Conservation (phyloP, 2,797 vertebrate species). For the Sebastes steindachneri region DNA sequence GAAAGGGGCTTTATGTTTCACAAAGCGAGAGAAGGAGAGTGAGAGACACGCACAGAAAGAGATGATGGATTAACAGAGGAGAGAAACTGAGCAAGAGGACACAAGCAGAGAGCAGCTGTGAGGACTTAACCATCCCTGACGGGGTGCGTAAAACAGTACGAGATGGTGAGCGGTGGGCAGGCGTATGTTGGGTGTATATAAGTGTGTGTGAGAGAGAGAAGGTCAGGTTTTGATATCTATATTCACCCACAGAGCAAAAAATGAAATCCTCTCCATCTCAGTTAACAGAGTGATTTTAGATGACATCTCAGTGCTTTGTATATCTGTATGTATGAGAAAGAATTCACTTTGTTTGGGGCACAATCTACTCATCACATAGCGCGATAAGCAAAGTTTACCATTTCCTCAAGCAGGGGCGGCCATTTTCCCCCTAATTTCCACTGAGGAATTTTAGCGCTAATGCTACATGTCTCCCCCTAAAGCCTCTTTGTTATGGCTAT, state of each 20-base stretch:
- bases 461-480: conserved; percentile 71
- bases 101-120: conserved; percentile 79
- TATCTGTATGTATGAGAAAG: conserved; percentile 30
- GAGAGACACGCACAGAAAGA: conserved; percentile 68
- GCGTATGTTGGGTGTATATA: conserved; percentile 28
- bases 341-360: conserved; percentile 47
- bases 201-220: conserved; percentile 5
- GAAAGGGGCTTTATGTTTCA: conserved; percentile 80
- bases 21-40: conserved; percentile 58
- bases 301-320: conserved; percentile 28
- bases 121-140: conserved; percentile 73
- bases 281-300: conserved; percentile 29
- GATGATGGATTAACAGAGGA: conserved; percentile 78
- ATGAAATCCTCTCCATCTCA: conserved; percentile 21
- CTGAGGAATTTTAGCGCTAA: conserved; percentile 68
- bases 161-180: conserved; percentile 35
- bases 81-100: conserved; percentile 69
- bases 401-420: conserved; percentile 65
- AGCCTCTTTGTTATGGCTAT: conserved; percentile 81
- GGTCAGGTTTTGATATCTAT: conserved; percentile 33
- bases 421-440: conserved; percentile 63
- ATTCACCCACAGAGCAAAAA: conserved; percentile 32
- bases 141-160: conserved; percentile 67
- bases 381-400: conserved; percentile 73
- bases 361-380: conserved; percentile 62